Evolutionary conservation across 2,797 vertebrate genomes (phyloP).

Genomic region (Arctocebus calabarensis): DNA sequence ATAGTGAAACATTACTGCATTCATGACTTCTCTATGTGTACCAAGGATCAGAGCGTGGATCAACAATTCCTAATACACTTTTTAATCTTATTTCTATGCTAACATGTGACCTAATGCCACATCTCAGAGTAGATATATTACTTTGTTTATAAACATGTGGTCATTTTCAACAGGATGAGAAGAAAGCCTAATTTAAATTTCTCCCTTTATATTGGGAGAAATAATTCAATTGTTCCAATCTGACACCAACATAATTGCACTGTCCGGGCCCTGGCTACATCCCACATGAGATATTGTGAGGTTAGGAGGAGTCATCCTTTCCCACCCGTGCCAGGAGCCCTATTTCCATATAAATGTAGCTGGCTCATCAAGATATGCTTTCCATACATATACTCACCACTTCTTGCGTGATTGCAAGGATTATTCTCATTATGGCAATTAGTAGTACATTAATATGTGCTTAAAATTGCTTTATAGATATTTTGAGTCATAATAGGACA

Average conservation of each 20-base stretch:
- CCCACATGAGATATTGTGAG: background rate
- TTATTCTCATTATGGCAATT: slow-evolving; percentile 36
- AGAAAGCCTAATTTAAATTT: slow-evolving; percentile 8
- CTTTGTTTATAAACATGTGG: background rate
- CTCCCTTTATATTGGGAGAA: background rate
- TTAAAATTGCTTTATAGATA: slow-evolving; percentile 56
- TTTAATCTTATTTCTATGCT: background rate
- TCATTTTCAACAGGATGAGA: slow-evolving; percentile 3
- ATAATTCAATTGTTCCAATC: background rate
- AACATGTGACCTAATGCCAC: background rate
- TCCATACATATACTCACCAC: background rate
- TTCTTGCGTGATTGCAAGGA: background rate
- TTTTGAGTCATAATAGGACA: slow-evolving; percentile 61
- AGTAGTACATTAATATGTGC: slow-evolving; percentile 56
- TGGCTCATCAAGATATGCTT: background rate
- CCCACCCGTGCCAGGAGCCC: background rate
- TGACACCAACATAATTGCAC: background rate
- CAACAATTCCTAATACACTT: slow-evolving; percentile 13
- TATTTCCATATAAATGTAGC: background rate
- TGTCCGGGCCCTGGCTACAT: background rate
- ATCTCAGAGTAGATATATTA: background rate
- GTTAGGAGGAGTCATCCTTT: background rate
- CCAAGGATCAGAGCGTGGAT: background rate
- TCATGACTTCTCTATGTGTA: background rate
- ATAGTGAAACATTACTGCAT: background rate